phyloP scores from a whole-genome alignment of 2,888 invertebrate genomes.

The Psylliodes chrysocephalus region DNA sequence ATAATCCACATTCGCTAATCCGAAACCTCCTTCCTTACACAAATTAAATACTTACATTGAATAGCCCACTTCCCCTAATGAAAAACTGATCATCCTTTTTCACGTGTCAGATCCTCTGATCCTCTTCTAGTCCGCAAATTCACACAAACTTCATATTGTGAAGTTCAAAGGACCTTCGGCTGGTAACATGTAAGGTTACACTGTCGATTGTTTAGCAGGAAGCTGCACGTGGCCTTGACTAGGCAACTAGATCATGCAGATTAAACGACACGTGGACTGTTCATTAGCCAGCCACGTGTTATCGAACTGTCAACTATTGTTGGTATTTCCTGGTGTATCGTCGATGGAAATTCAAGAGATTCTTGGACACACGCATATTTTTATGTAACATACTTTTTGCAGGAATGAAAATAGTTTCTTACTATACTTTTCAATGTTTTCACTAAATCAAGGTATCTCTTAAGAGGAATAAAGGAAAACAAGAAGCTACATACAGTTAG shows the following conservation, averaged over 20 bases:
- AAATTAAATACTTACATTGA: constrained; percentile 19
- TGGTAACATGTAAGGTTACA: constrained; percentile 53
- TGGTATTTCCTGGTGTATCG: constrained; percentile 33
- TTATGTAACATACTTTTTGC: too few relatives aligned
- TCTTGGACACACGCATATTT: constrained; percentile 12
- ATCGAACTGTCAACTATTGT: constrained; percentile 37
- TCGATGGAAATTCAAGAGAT: constrained; percentile 13
- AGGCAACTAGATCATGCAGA: constrained; percentile 55
- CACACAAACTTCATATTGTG: constrained; percentile 33
- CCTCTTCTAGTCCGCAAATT: constrained; percentile 38
- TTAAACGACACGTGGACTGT: constrained; percentile 56
- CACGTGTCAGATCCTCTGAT: constrained; percentile 32
- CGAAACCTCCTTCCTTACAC: neutral
- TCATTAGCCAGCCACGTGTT: constrained; percentile 58
- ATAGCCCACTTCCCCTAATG: constrained; percentile 33
- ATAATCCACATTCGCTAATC: neutral
- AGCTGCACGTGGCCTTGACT: constrained; percentile 55
- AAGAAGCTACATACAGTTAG: neutral
- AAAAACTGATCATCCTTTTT: constrained; percentile 37
- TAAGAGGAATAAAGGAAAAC: neutral
- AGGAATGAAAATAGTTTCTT: too few relatives aligned
- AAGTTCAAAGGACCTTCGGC: constrained; percentile 15
- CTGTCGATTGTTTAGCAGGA: constrained; percentile 55
- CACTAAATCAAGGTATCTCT: neutral
- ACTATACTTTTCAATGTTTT: neutral